Evolutionary conservation across 2,113 vertebrate species (phyloP), one percentile per base, ranked within the genome.

Genomic region (Lamprotornis superbus): DNA sequence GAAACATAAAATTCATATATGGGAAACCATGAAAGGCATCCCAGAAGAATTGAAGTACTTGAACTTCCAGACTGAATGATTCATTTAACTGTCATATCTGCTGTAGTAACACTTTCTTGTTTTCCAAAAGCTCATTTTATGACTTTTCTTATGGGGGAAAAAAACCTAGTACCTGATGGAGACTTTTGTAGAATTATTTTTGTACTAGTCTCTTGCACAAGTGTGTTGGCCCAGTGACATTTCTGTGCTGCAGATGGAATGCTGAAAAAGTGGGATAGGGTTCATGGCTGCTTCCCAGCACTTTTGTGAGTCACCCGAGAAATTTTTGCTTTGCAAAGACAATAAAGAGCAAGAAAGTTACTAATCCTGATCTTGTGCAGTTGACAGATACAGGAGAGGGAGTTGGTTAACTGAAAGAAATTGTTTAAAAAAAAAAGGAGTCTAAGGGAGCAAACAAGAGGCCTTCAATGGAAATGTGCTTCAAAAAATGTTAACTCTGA

Each of bases 221-320:
- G 8, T 37, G 8, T 37, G 11, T 46, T 0, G 0, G 11, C 25
- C 22, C 25, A 57, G 10, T 63, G 53, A 55, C 6, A 5, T 39
- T 1, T 7, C 40, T 73, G 14, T 74, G 64, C 30, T 0, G 0
- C 31, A 64, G n/a, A 13, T 40, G 19, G 6, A 11, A 52, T 5
- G 4, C 33, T 63, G 33, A 63, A 75, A 30, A 5, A 20, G 7
- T 18, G 49, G 46, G 15, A 44, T 31, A 31, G 24, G 9, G 9
- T n/a, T 79, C 76, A 10, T 1, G 10, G 9, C 22, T 53, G 14
- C 15, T 77, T 87, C 37, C 11, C 18, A 59, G 7, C 23, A 56
- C 42, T 82, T 76, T 15, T 65, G n/a, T 82, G 57, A 83, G 46
- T 64, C 35, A 52, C 24, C 15, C 16, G 42, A 81, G 39, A 91